A percentile compares a stretch with the other conserved stretches of the same genome.
Conservation (phyloP, 2,113 vertebrate species). For the Fulmarus glacialis region DNA sequence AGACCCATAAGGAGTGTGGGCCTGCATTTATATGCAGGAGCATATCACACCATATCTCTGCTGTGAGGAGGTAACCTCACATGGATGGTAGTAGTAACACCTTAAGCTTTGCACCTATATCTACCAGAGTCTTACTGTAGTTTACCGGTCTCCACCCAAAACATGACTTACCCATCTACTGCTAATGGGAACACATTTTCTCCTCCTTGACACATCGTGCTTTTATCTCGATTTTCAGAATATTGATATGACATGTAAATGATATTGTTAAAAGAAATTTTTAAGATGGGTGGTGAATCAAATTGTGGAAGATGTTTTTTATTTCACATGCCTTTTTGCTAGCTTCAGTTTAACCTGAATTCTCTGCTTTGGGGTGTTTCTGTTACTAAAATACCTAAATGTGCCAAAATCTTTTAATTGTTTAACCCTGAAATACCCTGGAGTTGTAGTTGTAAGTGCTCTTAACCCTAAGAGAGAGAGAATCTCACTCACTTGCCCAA, state of each 20-base stretch:
- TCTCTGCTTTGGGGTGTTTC: neutral
- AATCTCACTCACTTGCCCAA: neutral
- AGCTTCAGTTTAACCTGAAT: neutral
- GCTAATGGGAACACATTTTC: neutral
- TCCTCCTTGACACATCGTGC: neutral
- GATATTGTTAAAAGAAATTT: neutral
- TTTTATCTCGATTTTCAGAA: neutral
- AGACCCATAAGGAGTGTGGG: neutral
- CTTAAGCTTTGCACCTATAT: neutral
- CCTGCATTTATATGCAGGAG: neutral
- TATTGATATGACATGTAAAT: neutral
- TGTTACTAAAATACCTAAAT: neutral
- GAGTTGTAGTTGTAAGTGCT: neutral
- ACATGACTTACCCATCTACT: neutral
- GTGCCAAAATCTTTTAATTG: neutral
- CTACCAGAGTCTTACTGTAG: neutral
- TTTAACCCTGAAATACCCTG: neutral
- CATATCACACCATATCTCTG: neutral
- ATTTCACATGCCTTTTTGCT: neutral
- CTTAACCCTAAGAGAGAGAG: neutral
- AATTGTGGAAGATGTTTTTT: neutral
- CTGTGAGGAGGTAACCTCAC: neutral
- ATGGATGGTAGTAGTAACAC: neutral
- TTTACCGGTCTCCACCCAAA: neutral
- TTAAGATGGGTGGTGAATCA: neutral